Conservation (phyloP, 30 jellyfish, hydroid and myxozoan genomes). For the Euphysa ruthae region DNA sequence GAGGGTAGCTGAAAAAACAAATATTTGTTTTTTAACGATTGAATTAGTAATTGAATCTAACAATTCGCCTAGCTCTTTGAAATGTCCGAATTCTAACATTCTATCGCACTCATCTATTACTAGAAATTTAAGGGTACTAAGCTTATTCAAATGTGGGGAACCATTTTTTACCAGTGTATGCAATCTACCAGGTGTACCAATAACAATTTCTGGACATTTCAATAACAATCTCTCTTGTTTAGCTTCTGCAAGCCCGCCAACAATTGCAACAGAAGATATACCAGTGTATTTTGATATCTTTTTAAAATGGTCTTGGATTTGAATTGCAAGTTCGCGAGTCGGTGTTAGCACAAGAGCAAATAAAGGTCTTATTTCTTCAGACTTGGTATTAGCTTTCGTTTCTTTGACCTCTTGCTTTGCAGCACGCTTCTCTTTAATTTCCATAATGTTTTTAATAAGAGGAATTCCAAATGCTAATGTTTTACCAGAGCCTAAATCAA, state of each 20-base stretch:
- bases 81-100: slow-evolving; percentile 91
- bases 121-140: slow-evolving; percentile 36
- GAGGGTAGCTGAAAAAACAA: slow-evolving; percentile 85
- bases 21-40: slow-evolving; percentile 48
- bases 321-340: slow-evolving; percentile 92
- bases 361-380: slow-evolving; percentile 22
- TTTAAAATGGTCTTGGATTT: slow-evolving; percentile 35
- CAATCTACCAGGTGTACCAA: slow-evolving; percentile 97
- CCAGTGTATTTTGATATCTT: slow-evolving; percentile 41
- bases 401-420: neutral
- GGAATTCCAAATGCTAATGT: slow-evolving; percentile 88
- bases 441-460: slow-evolving; percentile 51
- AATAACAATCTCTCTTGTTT: slow-evolving; percentile 77
- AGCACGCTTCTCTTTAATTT: slow-evolving; percentile 9
- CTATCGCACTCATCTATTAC: slow-evolving; percentile 96
- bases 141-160: slow-evolving; percentile 37
- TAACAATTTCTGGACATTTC: slow-evolving; percentile 73
- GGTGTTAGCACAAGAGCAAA: slow-evolving; percentile 79
- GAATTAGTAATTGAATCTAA: slow-evolving; percentile 24
- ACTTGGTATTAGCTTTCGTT: neutral
- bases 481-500: slow-evolving; percentile 62
- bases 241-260: slow-evolving; percentile 84
- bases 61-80: slow-evolving; percentile 60
- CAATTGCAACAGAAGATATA: slow-evolving; percentile 53
- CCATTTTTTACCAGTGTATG: slow-evolving; percentile 45